Evolutionary conservation across 1,140 invertebrate genomes (phyloP).

Genomic region (Brachionus plicatilis): DNA sequence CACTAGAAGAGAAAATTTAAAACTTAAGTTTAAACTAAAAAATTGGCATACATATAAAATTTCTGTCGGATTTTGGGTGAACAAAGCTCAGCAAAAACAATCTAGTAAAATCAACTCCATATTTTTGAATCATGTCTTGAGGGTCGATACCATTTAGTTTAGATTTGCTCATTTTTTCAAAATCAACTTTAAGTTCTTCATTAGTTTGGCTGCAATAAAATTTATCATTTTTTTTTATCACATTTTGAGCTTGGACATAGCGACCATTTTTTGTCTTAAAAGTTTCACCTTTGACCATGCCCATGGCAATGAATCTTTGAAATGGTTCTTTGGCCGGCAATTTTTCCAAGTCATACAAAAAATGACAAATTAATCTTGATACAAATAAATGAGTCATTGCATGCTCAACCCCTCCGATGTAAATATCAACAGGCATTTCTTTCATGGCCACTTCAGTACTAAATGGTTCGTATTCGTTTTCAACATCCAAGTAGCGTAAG

Average conservation of each 20-base stretch:
- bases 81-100: constrained; percentile 78
- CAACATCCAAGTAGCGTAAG: constrained; percentile 77
- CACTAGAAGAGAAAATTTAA: neutral
- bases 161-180: constrained; percentile 99
- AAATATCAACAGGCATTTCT: constrained; percentile 83
- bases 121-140: constrained; percentile 67
- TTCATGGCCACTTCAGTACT: constrained; percentile 60
- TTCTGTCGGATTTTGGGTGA: constrained; percentile 72
- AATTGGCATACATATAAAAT: constrained; percentile 56
- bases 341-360: constrained; percentile 72
- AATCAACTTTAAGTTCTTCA: constrained; percentile 65
- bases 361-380: constrained; percentile 88
- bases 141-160: constrained; percentile 94
- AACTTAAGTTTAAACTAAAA: neutral
- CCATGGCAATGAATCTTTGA: constrained; percentile 79
- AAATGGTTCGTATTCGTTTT: constrained; percentile 70
- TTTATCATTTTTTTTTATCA: constrained; percentile 50
- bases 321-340: constrained; percentile 77
- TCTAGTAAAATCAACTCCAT: constrained; percentile 81
- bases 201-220: constrained; percentile 57
- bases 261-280: constrained; percentile 71
- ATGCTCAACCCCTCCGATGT: constrained; percentile 95
- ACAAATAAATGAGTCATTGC: constrained; percentile 92
- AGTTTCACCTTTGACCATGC: constrained; percentile 85
- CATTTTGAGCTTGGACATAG: constrained; percentile 70